Evolutionary conservation across 2,888 invertebrate genomes (phyloP), one percentile per base, ranked within the genome.

Genomic region (Acheta domesticus): DNA sequence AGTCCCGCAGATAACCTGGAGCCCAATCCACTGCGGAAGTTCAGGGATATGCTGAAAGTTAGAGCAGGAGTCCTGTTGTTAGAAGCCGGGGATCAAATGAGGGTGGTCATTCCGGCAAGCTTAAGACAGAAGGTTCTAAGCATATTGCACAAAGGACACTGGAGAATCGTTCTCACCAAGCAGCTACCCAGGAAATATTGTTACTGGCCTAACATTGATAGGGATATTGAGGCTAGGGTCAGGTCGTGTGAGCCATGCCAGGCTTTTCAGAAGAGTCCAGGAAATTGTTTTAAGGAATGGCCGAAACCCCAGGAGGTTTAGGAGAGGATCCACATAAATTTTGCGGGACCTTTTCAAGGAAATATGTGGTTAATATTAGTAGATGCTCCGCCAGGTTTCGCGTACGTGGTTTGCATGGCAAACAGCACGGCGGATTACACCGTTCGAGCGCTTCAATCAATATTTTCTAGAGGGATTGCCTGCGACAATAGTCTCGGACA

Each of bases 21-120:
- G 23, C 2, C 2, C 2, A 23, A 23, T 1, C 2, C 3, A 3
- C 3, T 23, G 2, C 3, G 1, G 1, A 23, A 23, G 3, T 3
- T 23, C 2, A 23, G 23, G 23, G 23, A 23, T 23, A 23, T 2
- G 2, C 23, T 23, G 3, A 23, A 23, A 3, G 3, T 3, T 3
- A 23, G 23, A 23, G 23, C 23, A 3, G 23, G 1, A 3, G 1
- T 23, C 23, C 2, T 23, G 23, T 23, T 1, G 23, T 23, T 23
- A 23, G 23, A 23, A 3, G 1, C 3, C 2, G 2, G 23, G 23
- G 23, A 23, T 3, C 23, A 23, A 3, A 2, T 23, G 2, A 23
- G 23, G 4, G 62, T 62, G 12, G 19, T 62, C 2, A 62, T 62
- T 3, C 62, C 62, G 12, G 3, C 0, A 2, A 16, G 3, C 62